These are phyloP conservation scores for Hypsopygia costalis DNA, from an alignment of 2,888 invertebrate genomes.

Conservation along the genomic window DNA sequence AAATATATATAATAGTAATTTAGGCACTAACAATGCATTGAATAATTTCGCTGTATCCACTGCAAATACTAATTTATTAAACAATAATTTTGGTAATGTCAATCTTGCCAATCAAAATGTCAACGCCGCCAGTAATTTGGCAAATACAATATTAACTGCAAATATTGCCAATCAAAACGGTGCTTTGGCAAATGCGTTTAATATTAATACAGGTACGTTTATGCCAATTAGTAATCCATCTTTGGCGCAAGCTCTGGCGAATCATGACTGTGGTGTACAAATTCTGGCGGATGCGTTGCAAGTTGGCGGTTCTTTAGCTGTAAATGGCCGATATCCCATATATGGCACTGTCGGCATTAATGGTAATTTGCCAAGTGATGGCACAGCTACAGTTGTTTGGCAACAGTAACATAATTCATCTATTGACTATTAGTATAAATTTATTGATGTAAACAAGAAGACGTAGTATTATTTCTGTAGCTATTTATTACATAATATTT, in stretches of 20 bases:
- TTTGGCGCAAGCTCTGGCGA: slow-evolving; percentile 8
- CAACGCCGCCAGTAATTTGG: slow-evolving; percentile 2
- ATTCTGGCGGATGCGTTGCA: slow-evolving; percentile 47
- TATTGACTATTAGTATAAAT: not conserved
- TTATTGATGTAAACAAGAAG: slow-evolving; percentile 4
- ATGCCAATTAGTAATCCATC: slow-evolving; percentile 6
- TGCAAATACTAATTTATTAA: not conserved
- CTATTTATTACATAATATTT: slow-evolving; percentile 6
- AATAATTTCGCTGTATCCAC: not conserved
- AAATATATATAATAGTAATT: not conserved
- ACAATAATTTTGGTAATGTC: not conserved
- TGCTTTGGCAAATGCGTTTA: slow-evolving; percentile 13
- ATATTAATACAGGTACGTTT: slow-evolving; percentile 18
- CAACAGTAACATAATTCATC: not conserved
- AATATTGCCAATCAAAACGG: not conserved
- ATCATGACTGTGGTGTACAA: slow-evolving; percentile 36
- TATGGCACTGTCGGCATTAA: slow-evolving; percentile 43
- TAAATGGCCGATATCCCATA: slow-evolving; percentile 51
- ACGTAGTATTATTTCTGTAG: too few relatives aligned
- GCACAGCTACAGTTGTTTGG: not conserved
- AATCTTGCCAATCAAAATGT: slow-evolving; percentile 1
- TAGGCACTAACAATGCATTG: slow-evolving; percentile 10
- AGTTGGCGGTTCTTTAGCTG: slow-evolving; percentile 46
- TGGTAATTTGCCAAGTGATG: slow-evolving; percentile 38
- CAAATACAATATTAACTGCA: not conserved